Conservation (phyloP, 2,888 invertebrate species). For the Bellardia pandia region DNA sequence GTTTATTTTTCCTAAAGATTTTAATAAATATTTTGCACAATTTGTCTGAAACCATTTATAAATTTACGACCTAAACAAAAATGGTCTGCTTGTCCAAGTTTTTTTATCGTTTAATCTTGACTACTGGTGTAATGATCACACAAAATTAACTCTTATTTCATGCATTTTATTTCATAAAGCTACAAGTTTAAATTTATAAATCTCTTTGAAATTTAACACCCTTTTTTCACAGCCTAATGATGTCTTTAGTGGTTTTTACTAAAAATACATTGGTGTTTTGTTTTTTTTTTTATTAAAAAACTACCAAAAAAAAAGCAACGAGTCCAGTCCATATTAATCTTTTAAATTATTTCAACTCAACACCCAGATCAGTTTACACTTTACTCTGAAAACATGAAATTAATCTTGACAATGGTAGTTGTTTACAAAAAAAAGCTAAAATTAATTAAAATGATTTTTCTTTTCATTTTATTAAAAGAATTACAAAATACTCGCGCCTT, state of each 20-base stretch:
- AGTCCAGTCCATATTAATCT: conserved; percentile 59
- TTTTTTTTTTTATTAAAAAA: not conserved
- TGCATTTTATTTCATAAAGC: not conserved
- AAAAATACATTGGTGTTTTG: not conserved
- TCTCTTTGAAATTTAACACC: conserved; percentile 64
- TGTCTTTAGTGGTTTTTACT: conserved; percentile 46
- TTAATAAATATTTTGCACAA: not conserved
- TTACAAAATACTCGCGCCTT: not conserved
- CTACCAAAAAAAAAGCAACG: not conserved
- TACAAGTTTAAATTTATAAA: conserved; percentile 17
- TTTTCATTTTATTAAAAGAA: not conserved
- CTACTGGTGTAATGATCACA: conserved; percentile 18
- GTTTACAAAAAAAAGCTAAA: conserved; percentile 36
- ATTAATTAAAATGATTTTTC: conserved; percentile 67
- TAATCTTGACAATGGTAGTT: conserved; percentile 63
- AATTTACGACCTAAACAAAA: not conserved
- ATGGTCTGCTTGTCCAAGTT: not conserved
- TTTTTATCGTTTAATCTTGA: conserved; percentile 8
- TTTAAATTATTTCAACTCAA: conserved; percentile 63
- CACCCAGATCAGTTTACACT: conserved; percentile 69
- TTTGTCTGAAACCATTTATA: not conserved
- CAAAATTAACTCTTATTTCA: conserved; percentile 18
- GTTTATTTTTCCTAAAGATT: not conserved
- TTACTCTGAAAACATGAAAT: conserved; percentile 45
- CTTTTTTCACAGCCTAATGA: conserved; percentile 49